phyloP scores from a whole-genome alignment of 2,113 vertebrate species.

The Anolis sagrei region DNA sequence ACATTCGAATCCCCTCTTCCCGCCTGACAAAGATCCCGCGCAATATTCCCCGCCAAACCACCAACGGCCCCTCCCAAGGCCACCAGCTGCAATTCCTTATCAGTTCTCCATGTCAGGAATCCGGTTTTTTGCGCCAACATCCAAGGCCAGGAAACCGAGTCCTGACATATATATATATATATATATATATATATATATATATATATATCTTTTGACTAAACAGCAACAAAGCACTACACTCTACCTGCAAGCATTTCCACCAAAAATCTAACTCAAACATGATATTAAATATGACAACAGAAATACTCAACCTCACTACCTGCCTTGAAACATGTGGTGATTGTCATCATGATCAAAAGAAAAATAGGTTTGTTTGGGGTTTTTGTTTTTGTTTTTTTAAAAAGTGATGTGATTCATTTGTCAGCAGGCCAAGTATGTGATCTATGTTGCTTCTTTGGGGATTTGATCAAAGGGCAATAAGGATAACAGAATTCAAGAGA shows the following conservation, averaged over 20 bases:
- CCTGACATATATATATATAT: too few relatives aligned
- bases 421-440: background rate
- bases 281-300: background rate
- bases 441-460: background rate
- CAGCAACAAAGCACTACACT: background rate
- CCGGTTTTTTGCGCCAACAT: too few relatives aligned
- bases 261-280: background rate
- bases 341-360: background rate
- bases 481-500: background rate
- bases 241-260: background rate
- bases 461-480: background rate
- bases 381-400: background rate
- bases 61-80: too few relatives aligned
- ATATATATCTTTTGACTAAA: too few relatives aligned
- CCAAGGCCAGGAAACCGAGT: too few relatives aligned
- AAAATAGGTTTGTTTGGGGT: background rate
- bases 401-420: constrained; percentile 8
- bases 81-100: too few relatives aligned
- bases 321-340: background rate
- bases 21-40: too few relatives aligned
- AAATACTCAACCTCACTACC: background rate
- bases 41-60: too few relatives aligned
- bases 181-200: too few relatives aligned
- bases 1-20: too few relatives aligned
- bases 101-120: too few relatives aligned